Evolutionary conservation across 2,797 vertebrate species (phyloP).

Genomic region (Galaxias olidus): DNA sequence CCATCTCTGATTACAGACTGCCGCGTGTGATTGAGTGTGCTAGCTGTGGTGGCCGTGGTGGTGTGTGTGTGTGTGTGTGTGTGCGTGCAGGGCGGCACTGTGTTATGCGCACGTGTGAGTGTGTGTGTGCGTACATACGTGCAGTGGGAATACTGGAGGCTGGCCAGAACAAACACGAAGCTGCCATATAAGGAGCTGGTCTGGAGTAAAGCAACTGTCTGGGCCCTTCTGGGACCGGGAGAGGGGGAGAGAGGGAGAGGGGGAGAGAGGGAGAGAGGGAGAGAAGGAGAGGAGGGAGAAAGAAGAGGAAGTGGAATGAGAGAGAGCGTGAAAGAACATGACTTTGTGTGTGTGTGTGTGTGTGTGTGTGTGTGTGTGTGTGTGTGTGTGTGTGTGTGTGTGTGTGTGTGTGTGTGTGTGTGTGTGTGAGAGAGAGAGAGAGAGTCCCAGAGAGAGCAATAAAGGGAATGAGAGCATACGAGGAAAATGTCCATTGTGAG

Average conservation of each 20-base stretch:
- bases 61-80: constrained; percentile 25
- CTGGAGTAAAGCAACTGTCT: constrained; percentile 72
- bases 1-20: constrained; percentile 45
- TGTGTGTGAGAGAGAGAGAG: constrained; percentile 24
- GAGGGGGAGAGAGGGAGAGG: constrained; percentile 15
- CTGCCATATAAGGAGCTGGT: constrained; percentile 78
- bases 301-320: not conserved
- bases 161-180: constrained; percentile 76
- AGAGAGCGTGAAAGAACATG: constrained; percentile 16
- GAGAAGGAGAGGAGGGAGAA: not conserved
- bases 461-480: constrained; percentile 17
- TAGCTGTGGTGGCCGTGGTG: not conserved
- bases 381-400: constrained; percentile 3
- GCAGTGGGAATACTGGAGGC: constrained; percentile 64
- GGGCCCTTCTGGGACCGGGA: constrained; percentile 48
- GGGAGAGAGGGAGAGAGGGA: constrained; percentile 16
- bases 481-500: constrained; percentile 16
- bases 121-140: constrained; percentile 25
- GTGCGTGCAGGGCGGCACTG: constrained; percentile 14
- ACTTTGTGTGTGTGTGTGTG: not conserved
- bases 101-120: constrained; percentile 10
- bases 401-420: constrained; percentile 37
- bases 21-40: constrained; percentile 7
- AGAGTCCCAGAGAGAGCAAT: not conserved
- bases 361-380: constrained; percentile 8